phyloP scores from a whole-genome alignment of 1,140 invertebrate genomes.

The Drosophila saltans region DNA sequence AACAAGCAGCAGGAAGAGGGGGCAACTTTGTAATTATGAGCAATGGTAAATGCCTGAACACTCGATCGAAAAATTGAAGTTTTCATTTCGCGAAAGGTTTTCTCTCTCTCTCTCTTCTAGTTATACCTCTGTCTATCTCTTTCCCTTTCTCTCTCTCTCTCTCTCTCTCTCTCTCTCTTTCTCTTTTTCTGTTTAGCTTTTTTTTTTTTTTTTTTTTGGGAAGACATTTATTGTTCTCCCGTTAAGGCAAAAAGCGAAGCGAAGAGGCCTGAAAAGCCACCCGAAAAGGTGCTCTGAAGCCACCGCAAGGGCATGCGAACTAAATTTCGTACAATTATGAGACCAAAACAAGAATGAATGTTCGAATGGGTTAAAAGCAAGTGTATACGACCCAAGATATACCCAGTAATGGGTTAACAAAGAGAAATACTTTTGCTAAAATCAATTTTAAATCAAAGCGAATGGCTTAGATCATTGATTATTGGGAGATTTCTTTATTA shows the following conservation, averaged over 20 bases:
- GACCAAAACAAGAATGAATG: constrained; percentile 59
- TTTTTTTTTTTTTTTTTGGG: background rate
- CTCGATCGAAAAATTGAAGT: constrained; percentile 79
- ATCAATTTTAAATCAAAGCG: too few relatives aligned
- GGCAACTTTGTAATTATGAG: constrained; percentile 71
- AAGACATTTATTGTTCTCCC: constrained; percentile 80
- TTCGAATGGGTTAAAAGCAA: background rate
- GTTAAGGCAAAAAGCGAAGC: constrained; percentile 68
- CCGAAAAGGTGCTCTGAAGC: constrained; percentile 46
- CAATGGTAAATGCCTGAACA: constrained; percentile 50
- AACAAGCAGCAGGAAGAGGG: too few relatives aligned
- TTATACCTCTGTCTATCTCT: constrained; percentile 10
- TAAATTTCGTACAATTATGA: constrained; percentile 82
- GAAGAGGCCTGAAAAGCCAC: constrained; percentile 42
- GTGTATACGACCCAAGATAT: constrained; percentile 16
- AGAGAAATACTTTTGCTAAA: too few relatives aligned
- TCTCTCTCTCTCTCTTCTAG: constrained; percentile 33
- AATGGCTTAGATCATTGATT: too few relatives aligned
- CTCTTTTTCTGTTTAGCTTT: background rate
- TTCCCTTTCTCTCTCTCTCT: constrained; percentile 19
- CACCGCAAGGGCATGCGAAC: constrained; percentile 80
- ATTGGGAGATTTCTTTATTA: too few relatives aligned
- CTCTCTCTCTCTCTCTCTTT: background rate
- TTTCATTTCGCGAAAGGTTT: constrained; percentile 79
- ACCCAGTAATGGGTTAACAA: background rate